Evolutionary conservation across 2,888 invertebrate genomes (phyloP), one percentile per base, ranked within the genome.

Genomic region (Sphaeridia pumilis): DNA sequence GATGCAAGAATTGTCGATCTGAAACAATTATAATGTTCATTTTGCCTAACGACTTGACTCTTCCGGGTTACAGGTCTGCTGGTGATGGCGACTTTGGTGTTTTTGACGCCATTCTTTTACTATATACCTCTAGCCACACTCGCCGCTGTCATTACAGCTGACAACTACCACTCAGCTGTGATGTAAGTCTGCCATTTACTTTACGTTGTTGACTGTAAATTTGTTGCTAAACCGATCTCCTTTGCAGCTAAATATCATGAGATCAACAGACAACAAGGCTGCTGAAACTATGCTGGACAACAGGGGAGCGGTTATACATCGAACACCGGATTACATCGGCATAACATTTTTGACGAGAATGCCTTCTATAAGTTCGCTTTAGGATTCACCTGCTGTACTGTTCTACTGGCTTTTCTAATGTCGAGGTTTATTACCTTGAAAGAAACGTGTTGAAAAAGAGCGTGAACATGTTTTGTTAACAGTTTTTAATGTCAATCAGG

Each of bases 321-420:
- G 50, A 34, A 83, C 81, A 65, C 78, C 80, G 63, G 86, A 84
- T 67, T 74, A 77, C 48, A 54, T 64, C 10, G 56, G 46, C n/a
- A n/a, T 2, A 97, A 98, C 73, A 75, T 98, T 44, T 98, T 98
- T 71, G 95, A 95, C 62, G 95, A 98, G 75, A 95, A 98, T 70
- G 84, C 90, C 43, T 98, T 95, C 76, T 98, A 98, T 72, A 81
- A 87, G 64, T 93, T 92, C 74, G 90, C 84, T 52, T 75, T 81
- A 49, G 82, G 83, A 68, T 84, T 92, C 73, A 83, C 86, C 41
- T 69, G 83, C 51, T 80, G 79, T 59, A 87, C 90, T 27, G 73
- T 89, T 67, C 67, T 88, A 58, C 73, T 87, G 65, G 88, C 84
- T 56, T 82, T 90, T 71, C 77, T 92, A 67, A 73, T 89, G 59